These are phyloP conservation scores for Alloscopus bannaensis DNA, from an alignment of 2,888 invertebrate species.

Conservation along the genomic window DNA sequence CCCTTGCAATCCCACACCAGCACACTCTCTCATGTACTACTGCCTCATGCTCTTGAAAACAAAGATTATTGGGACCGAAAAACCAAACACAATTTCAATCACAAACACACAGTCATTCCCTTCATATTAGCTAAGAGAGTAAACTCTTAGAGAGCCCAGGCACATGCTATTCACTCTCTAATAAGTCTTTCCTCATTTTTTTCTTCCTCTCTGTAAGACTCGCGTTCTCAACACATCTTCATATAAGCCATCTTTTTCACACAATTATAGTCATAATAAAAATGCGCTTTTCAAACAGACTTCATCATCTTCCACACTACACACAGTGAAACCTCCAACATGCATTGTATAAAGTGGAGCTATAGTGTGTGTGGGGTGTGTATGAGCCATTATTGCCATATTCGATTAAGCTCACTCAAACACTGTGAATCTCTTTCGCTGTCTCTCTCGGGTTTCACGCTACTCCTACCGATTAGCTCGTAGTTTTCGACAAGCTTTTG, in stretches of 20 bases:
- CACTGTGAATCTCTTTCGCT: neutral
- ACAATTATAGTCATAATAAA: constrained; percentile 42
- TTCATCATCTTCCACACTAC: neutral
- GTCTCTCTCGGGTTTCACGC: too few relatives aligned
- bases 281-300: constrained; percentile 11
- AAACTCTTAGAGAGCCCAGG: too few relatives aligned
- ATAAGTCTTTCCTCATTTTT: too few relatives aligned
- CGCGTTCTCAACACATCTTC: constrained; percentile 46
- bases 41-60: neutral
- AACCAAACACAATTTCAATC: neutral
- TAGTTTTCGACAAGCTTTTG: constrained; percentile 55
- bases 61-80: constrained; percentile 10
- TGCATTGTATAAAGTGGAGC: too few relatives aligned
- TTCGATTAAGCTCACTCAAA: neutral
- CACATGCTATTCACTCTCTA: too few relatives aligned
- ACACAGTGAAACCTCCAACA: neutral
- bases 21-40: neutral
- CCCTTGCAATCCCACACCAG: neutral
- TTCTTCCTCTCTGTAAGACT: constrained; percentile 21
- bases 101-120: neutral
- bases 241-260: constrained; percentile 47
- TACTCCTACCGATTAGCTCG: too few relatives aligned
- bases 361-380: constrained; percentile 17
- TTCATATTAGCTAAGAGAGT: too few relatives aligned
- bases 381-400: constrained; percentile 27